Percentiles rank a stretch among this genome's conserved stretches.
phyloP scores from a whole-genome alignment of 2,888 invertebrate genomes.

The Bugula neritina region DNA sequence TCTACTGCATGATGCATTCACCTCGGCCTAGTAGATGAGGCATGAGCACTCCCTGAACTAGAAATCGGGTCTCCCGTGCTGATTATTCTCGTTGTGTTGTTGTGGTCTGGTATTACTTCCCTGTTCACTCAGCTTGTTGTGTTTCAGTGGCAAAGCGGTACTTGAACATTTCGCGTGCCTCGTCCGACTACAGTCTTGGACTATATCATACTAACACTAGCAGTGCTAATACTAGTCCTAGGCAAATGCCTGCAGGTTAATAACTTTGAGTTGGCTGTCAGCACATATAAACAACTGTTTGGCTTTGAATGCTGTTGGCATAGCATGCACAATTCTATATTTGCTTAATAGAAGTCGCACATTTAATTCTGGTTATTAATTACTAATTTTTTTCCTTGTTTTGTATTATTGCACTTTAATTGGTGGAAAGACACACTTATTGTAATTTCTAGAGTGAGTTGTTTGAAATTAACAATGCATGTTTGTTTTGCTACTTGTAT shows the following conservation, averaged over 20 bases:
- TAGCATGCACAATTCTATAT: neutral
- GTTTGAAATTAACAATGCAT: too few species aligned
- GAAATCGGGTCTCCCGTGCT: too few species aligned
- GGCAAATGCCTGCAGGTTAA: neutral
- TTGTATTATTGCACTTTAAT: too few species aligned
- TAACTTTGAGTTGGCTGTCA: neutral
- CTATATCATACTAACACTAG: neutral
- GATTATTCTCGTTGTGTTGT: too few species aligned
- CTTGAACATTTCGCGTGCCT: conserved; percentile 12
- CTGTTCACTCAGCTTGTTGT: too few species aligned
- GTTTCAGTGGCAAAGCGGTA: conserved; percentile 21
- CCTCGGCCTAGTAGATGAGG: neutral
- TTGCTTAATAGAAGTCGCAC: neutral
- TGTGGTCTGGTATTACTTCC: too few species aligned
- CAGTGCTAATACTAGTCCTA: neutral
- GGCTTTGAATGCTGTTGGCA: neutral
- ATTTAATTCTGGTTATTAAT: too few species aligned
- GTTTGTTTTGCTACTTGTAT: too few species aligned
- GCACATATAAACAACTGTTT: too few species aligned
- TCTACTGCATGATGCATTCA: neutral
- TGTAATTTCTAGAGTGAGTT: too few species aligned
- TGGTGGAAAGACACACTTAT: too few species aligned
- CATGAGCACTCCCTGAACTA: neutral
- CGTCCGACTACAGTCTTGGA: neutral
- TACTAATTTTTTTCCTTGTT: too few species aligned